Evolutionary conservation across 2,113 vertebrate genomes (phyloP), one percentile per base, ranked within the genome.

Genomic region (Larimichthys polyactis): DNA sequence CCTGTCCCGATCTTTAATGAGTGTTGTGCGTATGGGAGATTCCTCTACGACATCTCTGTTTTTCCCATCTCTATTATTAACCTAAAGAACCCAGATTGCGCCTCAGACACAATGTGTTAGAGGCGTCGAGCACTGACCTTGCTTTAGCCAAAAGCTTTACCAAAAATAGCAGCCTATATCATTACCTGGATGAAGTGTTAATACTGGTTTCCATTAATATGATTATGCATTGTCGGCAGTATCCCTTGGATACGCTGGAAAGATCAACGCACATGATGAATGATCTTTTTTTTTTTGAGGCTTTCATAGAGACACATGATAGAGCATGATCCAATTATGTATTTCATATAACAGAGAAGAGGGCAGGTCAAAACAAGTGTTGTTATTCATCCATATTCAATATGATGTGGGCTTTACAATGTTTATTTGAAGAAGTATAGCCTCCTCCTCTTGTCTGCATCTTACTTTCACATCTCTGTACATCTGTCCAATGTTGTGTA

Each of bases 191-290:
- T 73, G 76, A 72, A 51, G 78, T 63, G 72, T 68, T 66, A 46
- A 59, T 64, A 60, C 67, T 49, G 74, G 74, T 89, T 87, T 69
- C 67, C 85, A 90, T 90, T 90, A 71, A 60, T 82, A 60, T 82
- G 24, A 87, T 81, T 81, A 86, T 64, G 57, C 75, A 66, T 82
- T 73, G 82, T 85, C 20, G 4, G 44, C 14, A 7, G 84, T 87
- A 48, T 81, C 81, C 83, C 64, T 62, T 75, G 81, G 87, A 83
- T 67, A 88, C 83, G 22, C 72, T 64, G 55, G 76, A 75, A 75
- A 57, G 60, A 81, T 72, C 67, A 57, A 58, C 46, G 10, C 73
- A 83, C 55, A 66, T 60, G 44, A 63, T 80, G 75, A 77, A 62
- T 74, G 11, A 65, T 43, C n/a, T 52, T 32, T 64, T 77, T 83